Base-by-base conservation (phyloP, 2,797 vertebrate genomes). In the Thamnophis elegans region DNA sequence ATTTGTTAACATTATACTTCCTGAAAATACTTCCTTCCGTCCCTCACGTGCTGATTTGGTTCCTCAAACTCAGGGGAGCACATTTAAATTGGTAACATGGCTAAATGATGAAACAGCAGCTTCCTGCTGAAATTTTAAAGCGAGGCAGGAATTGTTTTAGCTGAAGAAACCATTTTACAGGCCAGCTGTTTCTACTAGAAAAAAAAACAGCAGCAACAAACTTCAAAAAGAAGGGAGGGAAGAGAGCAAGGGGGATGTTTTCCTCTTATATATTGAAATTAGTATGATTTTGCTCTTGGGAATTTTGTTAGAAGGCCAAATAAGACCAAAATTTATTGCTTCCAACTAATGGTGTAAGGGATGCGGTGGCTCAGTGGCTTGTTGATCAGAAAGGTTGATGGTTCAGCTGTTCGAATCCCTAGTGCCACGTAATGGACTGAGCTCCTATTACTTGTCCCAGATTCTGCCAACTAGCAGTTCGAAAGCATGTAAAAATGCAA, bases 51-150 rank as follows among this genome's bases (percentile, higher is more conserved):
- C 55, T 89, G n/a, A 5, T 59, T 89, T 95, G 97, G 95, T 97
- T 97, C 96, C 94, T 96, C 96, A 94, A 95, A 96, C 97, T 95
- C 97, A 93, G 94, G 42, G 53, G 42, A 53, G 95, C 96, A 97
- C 97, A 97, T 95, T 95, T 96, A 97, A 97, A 95, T 97, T 96
- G 96, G 96, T 97, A 97, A 97, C 96, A 96, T 54, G 93, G 97
- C 96, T 97, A 91, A 94, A 93, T 90, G 95, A 98, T 96, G 96
- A 97, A 97, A 94, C 94, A 96, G 96, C 94, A 96, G 95, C 94
- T 97, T 97, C 95, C 95, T 96, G 95, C 94, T 96, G 95, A 96
- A 97, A 97, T 96, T 96, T 97, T 96, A 96, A 96, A 97, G 95
- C 2, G 32, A 97, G 96, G 96, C 94, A 96, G 90, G 94, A 93